phyloP scores from a whole-genome alignment of 1,140 invertebrate genomes.

The Orius insidiosus region DNA sequence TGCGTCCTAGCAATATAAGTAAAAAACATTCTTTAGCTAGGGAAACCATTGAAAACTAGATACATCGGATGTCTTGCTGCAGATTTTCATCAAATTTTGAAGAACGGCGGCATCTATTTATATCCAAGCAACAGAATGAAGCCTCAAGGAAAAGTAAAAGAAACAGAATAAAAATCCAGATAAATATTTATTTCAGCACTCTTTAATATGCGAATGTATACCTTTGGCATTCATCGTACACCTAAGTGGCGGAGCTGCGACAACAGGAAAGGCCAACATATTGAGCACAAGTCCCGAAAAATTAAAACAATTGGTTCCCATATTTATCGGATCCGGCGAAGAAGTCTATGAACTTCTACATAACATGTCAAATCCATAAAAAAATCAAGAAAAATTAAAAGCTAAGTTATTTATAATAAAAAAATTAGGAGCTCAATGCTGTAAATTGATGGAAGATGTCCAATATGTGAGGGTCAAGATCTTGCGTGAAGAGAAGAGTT shows the following conservation, averaged over 20 bases:
- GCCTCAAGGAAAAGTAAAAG: conserved; percentile 3
- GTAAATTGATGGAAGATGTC: conserved; percentile 97
- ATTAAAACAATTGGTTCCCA: background rate
- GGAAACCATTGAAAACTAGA: conserved; percentile 2
- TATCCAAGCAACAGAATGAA: conserved; percentile 3
- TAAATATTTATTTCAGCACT: background rate
- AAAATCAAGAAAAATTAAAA: no score
- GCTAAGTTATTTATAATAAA: background rate
- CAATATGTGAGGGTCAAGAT: conserved; percentile 88
- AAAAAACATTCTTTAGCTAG: background rate
- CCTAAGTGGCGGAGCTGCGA: conserved; percentile 2
- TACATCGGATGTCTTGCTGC: conserved; percentile 3
- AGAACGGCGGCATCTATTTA: conserved; percentile 3
- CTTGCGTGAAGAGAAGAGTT: conserved; percentile 86
- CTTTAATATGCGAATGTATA: conserved; percentile 6
- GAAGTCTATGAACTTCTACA: conserved; percentile 8
- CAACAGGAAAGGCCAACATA: conserved; percentile 3
- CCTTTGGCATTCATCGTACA: conserved; percentile 4
- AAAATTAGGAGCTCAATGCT: conserved; percentile 42
- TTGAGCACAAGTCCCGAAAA: conserved; percentile 2
- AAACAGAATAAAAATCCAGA: background rate
- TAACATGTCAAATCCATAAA: background rate
- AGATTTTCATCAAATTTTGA: conserved; percentile 2
- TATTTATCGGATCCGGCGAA: conserved; percentile 5
- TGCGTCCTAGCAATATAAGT: no score